Base-by-base conservation (phyloP, 30 jellyfish, hydroid and myxozoan species). In the Sanderia malayensis region DNA sequence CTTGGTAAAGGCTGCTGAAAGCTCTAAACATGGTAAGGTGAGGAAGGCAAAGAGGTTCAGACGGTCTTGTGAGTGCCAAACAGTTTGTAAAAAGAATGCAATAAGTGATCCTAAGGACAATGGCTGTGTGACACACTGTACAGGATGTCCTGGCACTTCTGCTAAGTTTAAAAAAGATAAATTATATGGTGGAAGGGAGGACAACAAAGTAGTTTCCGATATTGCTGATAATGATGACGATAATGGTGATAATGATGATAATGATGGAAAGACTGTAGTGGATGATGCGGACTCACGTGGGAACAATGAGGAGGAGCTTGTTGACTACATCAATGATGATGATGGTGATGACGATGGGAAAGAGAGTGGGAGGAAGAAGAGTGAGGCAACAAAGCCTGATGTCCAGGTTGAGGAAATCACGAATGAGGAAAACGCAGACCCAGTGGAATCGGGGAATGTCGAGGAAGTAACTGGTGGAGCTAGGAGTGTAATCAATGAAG, bases 41-140 rank as follows among this genome's bases (percentile, higher is more conserved):
- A 63, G 59, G 18, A 63, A 1, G 7, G 7, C 57, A 4, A 44
- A 34, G 37, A 20, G 86, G 0, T 26, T 27, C 20, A 67, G 73
- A 23, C 81, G 94, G 0, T 70, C 94, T 0, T 82, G 94, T 32
- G 94, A 82, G 65, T 82, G 94, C 71, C 79, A 71, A 24, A 82
- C 94, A 4, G 73, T 82, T 31, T 82, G 94, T 61, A 82, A 82
- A 61, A 82, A 82, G 73, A 82, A 86, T 32, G 81, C 82, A 27
- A 82, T 82, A 13, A 2, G 76, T 18, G 18, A 46, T n/a, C 75
- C 82, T 7, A 61, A 31, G 0, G 76, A 47, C 0, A 61, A 78
- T 34, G 75, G 76, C 44, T 78, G 89, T 26, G 61, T 34, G 22
- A 78, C 89, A 6, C 64, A 58, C 17, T 78, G 89, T 24, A 47